Base-by-base conservation (phyloP, 2,888 invertebrate genomes). In the Eurytoma californica region DNA sequence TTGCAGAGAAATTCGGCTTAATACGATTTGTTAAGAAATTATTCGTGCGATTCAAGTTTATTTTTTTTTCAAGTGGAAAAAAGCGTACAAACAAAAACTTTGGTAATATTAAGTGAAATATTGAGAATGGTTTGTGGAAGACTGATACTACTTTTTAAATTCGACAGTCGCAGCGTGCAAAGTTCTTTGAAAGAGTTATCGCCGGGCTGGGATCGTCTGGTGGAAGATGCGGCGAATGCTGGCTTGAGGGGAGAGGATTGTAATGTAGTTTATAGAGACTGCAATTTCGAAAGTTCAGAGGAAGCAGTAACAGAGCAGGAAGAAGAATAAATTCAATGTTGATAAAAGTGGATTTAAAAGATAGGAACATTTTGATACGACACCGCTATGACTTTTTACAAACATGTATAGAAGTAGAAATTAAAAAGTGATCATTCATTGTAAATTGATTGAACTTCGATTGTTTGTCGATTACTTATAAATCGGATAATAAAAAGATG, bases 231-330 rank as follows among this genome's bases (percentile, higher is more conserved):
- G 3, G 89, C 87, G 0, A 83, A 85, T 49, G 87, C 89, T 39
- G 90, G 90, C 30, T 77, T 87, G 39, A 86, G 86, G 2, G 87
- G 85, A 2, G 88, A 89, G 66, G 85, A 90, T 72, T 90, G 90
- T 76, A 77, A 86, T 51, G 86, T 89, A 39, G 83, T 89, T 67
- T 90, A 90, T 79, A 86, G 88, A 75, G 87, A 87, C 73, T 90
- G 90, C 75, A 82, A 82, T 18, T 68, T 55, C 16, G 72, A 74
- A 55, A 70, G 39, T 60, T 49, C 47, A 61, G 57, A 61, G 9
- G 68, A 75, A 13, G 18, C 70, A 24, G 55, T 9, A 9, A 28
- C 57, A 16, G 51, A n/a, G n/a, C 53, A 68, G 12, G 61, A 74
- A 18, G 70, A 70, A 14, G 75, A 76, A 51, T 68, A 76, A 16